phyloP scores from a whole-genome alignment of 2,888 invertebrate species.

The Acanthosepion lycidas region DNA sequence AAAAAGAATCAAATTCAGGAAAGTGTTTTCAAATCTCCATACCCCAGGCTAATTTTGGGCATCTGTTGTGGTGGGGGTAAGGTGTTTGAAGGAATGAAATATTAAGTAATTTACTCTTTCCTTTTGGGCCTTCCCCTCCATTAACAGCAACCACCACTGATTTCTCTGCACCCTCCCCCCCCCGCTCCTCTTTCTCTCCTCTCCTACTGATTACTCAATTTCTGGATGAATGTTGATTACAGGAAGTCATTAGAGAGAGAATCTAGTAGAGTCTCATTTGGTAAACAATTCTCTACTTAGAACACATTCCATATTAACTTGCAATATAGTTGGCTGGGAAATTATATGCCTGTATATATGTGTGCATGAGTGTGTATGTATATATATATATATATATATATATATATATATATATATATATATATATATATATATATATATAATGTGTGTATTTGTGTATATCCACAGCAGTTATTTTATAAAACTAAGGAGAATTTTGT shows the following conservation, averaged over 20 bases:
- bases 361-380: not conserved
- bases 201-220: not conserved
- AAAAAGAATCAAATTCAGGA: not conserved
- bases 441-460: not conserved
- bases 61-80: not conserved
- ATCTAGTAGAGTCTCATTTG: not conserved
- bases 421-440: not conserved
- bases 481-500: too few relatives aligned
- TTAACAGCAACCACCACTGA: not conserved
- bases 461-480: not conserved
- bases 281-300: not conserved
- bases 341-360: not conserved
- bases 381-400: not conserved
- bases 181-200: not conserved
- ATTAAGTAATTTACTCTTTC: not conserved
- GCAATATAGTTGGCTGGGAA: not conserved
- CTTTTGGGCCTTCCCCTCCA: not conserved
- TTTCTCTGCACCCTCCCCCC: not conserved
- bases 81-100: not conserved
- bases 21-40: not conserved
- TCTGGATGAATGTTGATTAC: not conserved
- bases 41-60: not conserved
- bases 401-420: not conserved
- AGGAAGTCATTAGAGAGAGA: not conserved
- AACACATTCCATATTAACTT: not conserved